phyloP scores from a whole-genome alignment of 2,888 invertebrate species.

The Pilophorus perplexus region DNA sequence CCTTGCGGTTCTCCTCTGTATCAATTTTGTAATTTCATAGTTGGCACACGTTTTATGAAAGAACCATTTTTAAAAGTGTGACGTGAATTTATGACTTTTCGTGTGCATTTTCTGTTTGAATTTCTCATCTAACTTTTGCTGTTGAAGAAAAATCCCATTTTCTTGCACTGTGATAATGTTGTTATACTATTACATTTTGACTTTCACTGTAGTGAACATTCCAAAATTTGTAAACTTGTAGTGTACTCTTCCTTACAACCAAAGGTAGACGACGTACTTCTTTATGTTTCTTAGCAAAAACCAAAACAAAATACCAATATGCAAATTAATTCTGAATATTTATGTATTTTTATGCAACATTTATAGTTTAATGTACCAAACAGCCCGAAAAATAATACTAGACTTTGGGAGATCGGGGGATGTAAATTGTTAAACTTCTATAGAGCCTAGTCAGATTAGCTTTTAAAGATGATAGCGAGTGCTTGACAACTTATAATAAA shows the following conservation, averaged over 20 bases:
- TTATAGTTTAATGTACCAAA: slow-evolving; percentile 2
- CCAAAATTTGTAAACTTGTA: too few species aligned
- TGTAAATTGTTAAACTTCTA: slow-evolving; percentile 6
- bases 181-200: slow-evolving; percentile 4
- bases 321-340: neutral
- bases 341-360: slow-evolving; percentile 16
- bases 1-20: too few species aligned
- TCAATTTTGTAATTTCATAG: too few species aligned
- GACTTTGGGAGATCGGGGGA: neutral
- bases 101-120: neutral
- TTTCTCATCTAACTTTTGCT: neutral
- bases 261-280: too few species aligned
- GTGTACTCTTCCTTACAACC: too few species aligned
- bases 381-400: too few species aligned
- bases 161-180: slow-evolving; percentile 32
- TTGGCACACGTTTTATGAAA: too few species aligned
- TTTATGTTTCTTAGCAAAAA: too few species aligned
- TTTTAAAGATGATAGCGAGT: slow-evolving; percentile 18
- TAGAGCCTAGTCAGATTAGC: slow-evolving; percentile 27
- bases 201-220: too few species aligned
- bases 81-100: too few species aligned
- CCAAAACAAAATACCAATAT: neutral
- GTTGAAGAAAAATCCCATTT: slow-evolving; percentile 16
- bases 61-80: too few species aligned
- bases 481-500: slow-evolving; percentile 16